Conservation (phyloP, 2,113 vertebrate species). For the Natator depressus region DNA sequence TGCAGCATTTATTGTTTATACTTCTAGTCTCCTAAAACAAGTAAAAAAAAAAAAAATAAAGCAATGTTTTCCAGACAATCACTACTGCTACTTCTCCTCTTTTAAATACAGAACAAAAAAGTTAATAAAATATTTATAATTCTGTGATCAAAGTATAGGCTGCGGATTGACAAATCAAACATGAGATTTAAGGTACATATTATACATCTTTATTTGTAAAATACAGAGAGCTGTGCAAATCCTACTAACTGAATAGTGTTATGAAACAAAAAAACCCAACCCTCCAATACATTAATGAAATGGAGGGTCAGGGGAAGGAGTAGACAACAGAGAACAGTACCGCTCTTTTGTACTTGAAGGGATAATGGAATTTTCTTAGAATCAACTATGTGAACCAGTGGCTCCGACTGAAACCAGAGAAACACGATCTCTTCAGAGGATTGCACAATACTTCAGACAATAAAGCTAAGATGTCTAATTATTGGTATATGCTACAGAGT, state of each 20-base stretch:
- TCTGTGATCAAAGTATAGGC: neutral
- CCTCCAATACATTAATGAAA: neutral
- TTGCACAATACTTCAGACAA: neutral
- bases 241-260: neutral
- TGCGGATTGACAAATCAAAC: neutral
- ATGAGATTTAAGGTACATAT: neutral
- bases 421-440: neutral
- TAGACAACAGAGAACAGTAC: neutral
- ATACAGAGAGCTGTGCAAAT: neutral
- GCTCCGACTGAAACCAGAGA: neutral
- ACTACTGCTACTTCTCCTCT: neutral
- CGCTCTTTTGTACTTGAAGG: neutral
- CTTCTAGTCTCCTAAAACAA: neutral
- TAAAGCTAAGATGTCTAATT: neutral
- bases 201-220: neutral
- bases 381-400: neutral
- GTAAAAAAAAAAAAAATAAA: neutral
- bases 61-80: neutral
- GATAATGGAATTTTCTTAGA: neutral
- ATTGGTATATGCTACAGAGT: neutral
- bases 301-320: neutral
- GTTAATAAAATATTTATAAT: neutral
- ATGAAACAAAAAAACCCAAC: neutral
- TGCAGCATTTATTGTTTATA: neutral
- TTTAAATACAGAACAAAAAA: neutral